These are phyloP conservation scores for Syngnathus acus DNA, from an alignment of 2,797 vertebrate genomes.

Conservation along the genomic window DNA sequence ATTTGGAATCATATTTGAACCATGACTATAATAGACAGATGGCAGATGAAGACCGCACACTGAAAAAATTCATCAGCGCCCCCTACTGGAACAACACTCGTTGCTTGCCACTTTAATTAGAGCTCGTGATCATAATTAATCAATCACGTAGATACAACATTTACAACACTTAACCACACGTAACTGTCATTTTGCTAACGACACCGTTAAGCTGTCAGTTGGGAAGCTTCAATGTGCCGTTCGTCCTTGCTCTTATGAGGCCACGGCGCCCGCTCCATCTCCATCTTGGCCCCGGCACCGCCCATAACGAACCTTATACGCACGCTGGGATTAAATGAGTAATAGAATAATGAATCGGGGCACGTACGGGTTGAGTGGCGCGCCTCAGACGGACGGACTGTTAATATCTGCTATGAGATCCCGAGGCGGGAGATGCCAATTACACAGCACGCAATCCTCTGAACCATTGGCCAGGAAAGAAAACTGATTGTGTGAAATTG, in stretches of 20 bases:
- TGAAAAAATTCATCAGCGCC: neutral
- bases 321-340: neutral
- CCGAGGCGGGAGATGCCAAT: slow-evolving; percentile 1
- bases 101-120: neutral
- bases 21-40: neutral
- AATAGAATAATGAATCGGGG: slow-evolving; percentile 5
- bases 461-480: slow-evolving; percentile 6
- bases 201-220: neutral
- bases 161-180: slow-evolving; percentile 1
- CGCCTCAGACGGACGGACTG: neutral
- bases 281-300: neutral
- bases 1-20: neutral
- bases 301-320: neutral
- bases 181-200: slow-evolving; percentile 1
- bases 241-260: slow-evolving; percentile 6
- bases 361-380: neutral
- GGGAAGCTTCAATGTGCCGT: neutral
- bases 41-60: neutral
- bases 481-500: neutral
- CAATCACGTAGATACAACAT: neutral
- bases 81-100: neutral
- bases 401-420: neutral
- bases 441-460: slow-evolving; percentile 1
- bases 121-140: neutral
- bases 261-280: neutral